Evolutionary conservation across 2,888 invertebrate genomes (phyloP), one percentile per base, ranked within the genome.

Genomic region (Drosophila niveifrons): DNA sequence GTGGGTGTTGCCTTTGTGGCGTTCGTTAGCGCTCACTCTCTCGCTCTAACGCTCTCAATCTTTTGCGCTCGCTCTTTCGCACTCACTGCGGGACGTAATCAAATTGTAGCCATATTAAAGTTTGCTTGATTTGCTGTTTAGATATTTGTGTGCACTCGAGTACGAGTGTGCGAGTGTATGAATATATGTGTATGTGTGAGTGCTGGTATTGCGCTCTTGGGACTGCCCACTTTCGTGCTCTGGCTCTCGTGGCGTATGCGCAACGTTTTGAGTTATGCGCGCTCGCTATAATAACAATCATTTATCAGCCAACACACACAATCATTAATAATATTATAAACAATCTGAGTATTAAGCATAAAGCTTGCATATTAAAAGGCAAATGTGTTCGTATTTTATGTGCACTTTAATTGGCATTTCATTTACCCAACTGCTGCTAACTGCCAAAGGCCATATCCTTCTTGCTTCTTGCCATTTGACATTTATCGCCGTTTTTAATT

Each of bases 121-220:
- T 84, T 82, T 55, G 71, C 88, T 88, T 88, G 89, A 88, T 88
- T 85, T 89, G 73, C 78, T 80, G 86, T 86, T 86, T 87, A 89
- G 86, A 86, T 86, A 89, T 51, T 15, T 39, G 31, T 62, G 47
- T 15, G 41, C 68, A 59, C 23, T 36, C 47, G 62, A 53, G 46
- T 44, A 18, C 15, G 44, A 15, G 31, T 36, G 15, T 55, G 29
- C 41, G 15, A 34, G 59, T 61, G 63, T 13, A 23, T 34, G 11
- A 8, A 1, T 3, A 0, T 28, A 34, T 47, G 50, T 29, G 55
- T 23, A 34, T 66, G 66, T 53, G 28, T 61, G 66, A 63, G 39
- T 56, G 29, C 46, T 48, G 57, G 65, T 72, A 28, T 51, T 53
- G 10, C 72, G 78, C 90, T 79, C 83, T 72, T 70, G 90, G 90